phyloP scores from a whole-genome alignment of 1,140 invertebrate species.

The Trialeurodes vaporariorum region DNA sequence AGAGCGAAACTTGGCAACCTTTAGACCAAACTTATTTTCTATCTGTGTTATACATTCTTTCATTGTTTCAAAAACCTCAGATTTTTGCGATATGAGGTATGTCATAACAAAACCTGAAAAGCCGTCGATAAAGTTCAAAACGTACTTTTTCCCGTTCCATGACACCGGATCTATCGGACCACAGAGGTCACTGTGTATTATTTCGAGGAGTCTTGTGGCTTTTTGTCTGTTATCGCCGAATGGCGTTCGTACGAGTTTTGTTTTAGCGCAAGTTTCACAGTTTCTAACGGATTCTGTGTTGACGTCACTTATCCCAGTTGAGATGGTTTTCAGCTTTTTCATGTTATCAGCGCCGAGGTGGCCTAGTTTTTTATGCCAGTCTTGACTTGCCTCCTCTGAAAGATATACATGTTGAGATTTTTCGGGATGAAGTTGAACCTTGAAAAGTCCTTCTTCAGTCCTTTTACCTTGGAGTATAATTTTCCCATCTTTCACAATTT shows the following conservation, averaged over 20 bases:
- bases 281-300: background rate
- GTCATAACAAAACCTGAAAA: conserved; percentile 30
- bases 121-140: conserved; percentile 33
- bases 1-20: conserved; percentile 29
- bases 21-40: conserved; percentile 28
- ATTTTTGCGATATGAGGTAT: conserved; percentile 34
- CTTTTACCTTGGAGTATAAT: too few relatives aligned
- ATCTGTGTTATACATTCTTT: conserved; percentile 28
- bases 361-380: too few relatives aligned
- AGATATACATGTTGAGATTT: too few relatives aligned
- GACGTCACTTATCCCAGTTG: too few relatives aligned
- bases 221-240: conserved; percentile 21
- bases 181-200: conserved; percentile 32
- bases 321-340: too few relatives aligned
- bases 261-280: conserved; percentile 26
- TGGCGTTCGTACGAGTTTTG: conserved; percentile 23
- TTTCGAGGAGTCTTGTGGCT: conserved; percentile 20
- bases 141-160: conserved; percentile 27
- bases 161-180: conserved; percentile 30
- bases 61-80: conserved; percentile 31
- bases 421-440: too few relatives aligned
- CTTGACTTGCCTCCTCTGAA: too few relatives aligned
- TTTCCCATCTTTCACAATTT: too few relatives aligned
- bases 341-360: conserved; percentile 10
- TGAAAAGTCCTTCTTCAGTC: too few relatives aligned